Evolutionary conservation across 2,113 vertebrate genomes (phyloP).

Genomic region (Puntigrus tetrazona): DNA sequence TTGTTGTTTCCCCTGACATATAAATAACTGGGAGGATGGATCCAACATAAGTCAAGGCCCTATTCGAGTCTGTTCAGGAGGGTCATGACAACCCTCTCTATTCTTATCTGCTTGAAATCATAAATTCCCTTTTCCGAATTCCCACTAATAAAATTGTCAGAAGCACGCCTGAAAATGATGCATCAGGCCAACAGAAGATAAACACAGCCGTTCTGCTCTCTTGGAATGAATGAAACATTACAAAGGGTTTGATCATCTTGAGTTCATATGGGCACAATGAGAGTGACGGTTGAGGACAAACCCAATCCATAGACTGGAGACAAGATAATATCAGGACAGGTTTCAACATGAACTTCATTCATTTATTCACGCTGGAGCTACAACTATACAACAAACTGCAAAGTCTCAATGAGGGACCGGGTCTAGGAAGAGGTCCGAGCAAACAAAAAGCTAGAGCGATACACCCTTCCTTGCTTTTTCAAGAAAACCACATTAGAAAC

Average conservation of each 20-base stretch:
- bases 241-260: not conserved
- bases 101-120: not conserved
- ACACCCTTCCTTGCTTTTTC: conserved; percentile 64
- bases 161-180: not conserved
- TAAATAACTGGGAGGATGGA: conserved; percentile 28
- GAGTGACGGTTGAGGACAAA: conserved; percentile 5
- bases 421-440: conserved; percentile 55
- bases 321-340: not conserved
- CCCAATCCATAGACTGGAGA: not conserved
- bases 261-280: not conserved
- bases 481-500: conserved; percentile 19
- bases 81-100: not conserved
- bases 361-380: not conserved
- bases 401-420: not conserved
- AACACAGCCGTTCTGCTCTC: not conserved
- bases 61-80: not conserved
- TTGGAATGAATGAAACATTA: not conserved
- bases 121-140: not conserved
- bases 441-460: conserved; percentile 63
- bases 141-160: not conserved
- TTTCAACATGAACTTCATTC: conserved; percentile 10
- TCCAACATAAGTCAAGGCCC: not conserved
- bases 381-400: not conserved
- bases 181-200: not conserved
- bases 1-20: conserved; percentile 29